Evolutionary conservation across 2,113 vertebrate species (phyloP).

Genomic region (Otolemur garnettii): DNA sequence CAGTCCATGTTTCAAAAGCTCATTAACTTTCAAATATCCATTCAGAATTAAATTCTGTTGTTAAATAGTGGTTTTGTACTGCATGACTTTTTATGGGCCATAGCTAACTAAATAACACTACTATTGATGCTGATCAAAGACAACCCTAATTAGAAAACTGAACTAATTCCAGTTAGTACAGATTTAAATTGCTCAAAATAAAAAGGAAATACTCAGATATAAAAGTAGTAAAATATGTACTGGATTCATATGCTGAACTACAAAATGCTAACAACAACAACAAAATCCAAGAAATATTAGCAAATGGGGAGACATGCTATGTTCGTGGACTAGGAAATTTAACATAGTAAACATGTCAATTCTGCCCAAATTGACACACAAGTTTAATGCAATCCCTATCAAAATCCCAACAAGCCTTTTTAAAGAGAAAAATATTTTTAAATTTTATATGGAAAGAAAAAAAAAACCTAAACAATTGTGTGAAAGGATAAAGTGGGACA

Average conservation of each 20-base stretch:
- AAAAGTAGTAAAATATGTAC: not conserved
- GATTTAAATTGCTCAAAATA: constrained; percentile 13
- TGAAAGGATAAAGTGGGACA: not conserved
- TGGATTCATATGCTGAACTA: not conserved
- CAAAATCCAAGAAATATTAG: not conserved
- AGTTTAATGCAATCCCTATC: not conserved
- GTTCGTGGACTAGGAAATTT: constrained; percentile 5
- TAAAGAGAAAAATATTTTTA: constrained; percentile 2
- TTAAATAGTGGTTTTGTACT: constrained; percentile 9
- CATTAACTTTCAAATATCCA: constrained; percentile 1
- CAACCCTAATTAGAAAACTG: not conserved
- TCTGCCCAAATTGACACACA: not conserved
- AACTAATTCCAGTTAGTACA: not conserved
- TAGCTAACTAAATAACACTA: constrained; percentile 14
- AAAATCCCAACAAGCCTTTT: constrained; percentile 42
- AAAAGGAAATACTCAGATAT: constrained; percentile 24
- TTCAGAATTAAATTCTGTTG: constrained; percentile 49
- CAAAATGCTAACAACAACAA: not conserved
- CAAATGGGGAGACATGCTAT: not conserved
- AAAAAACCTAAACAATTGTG: not conserved
- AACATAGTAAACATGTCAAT: not conserved
- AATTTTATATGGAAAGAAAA: not conserved
- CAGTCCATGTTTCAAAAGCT: not conserved
- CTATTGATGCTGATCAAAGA: not conserved
- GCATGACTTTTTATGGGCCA: not conserved